Conservation (phyloP, 2,113 vertebrate species). For the Gallinago paraguaiae region DNA sequence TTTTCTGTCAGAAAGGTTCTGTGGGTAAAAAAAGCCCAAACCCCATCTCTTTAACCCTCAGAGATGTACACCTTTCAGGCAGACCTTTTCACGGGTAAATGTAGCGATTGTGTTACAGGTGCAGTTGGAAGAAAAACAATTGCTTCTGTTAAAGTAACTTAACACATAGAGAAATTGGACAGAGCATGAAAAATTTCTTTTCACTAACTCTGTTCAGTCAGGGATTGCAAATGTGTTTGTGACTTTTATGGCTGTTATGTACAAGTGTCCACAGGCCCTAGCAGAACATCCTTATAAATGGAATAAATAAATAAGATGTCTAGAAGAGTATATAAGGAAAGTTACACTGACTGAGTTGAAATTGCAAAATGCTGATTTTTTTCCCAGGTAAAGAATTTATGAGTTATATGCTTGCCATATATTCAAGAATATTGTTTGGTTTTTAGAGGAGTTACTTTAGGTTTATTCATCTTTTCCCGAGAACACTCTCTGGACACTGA, state of each 20-base stretch:
- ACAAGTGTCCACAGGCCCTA: background rate
- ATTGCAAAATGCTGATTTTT: background rate
- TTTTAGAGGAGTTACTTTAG: background rate
- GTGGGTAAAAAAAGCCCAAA: background rate
- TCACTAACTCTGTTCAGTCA: conserved; percentile 54
- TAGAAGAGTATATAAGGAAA: background rate
- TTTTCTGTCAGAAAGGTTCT: background rate
- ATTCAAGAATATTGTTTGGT: background rate
- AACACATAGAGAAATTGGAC: background rate
- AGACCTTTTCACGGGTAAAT: conserved; percentile 25
- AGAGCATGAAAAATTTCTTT: conserved; percentile 40
- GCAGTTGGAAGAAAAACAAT: conserved; percentile 14
- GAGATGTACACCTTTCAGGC: background rate
- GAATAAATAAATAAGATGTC: background rate
- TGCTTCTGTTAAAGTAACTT: conserved; percentile 41
- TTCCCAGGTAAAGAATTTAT: background rate
- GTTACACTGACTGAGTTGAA: conserved; percentile 28
- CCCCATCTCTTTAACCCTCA: background rate
- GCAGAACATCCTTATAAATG: background rate
- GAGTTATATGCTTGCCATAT: background rate
- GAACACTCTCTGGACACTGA: background rate
- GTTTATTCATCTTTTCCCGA: background rate
- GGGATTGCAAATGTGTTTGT: background rate
- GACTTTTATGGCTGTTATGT: conserved; percentile 6
- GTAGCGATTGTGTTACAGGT: background rate